Conservation (phyloP, 2,113 vertebrate genomes). For the Hydrolagus affinis region DNA sequence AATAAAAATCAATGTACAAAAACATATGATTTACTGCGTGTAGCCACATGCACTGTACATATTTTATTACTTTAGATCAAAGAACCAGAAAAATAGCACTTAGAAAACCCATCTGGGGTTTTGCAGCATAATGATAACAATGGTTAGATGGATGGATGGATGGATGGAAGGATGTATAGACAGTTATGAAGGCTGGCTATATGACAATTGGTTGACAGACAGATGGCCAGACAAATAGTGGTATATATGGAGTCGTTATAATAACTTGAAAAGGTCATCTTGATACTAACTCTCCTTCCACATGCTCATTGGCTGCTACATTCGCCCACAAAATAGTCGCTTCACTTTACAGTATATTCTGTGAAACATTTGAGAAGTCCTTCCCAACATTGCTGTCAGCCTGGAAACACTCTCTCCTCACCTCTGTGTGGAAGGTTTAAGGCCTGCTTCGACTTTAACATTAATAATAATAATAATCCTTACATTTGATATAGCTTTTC, state of each 20-base stretch:
- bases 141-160: not conserved
- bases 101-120: constrained; percentile 30
- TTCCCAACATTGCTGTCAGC: too few relatives aligned
- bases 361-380: too few relatives aligned
- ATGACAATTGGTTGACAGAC: not conserved
- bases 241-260: not conserved
- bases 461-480: too few relatives aligned
- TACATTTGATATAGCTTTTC: too few relatives aligned
- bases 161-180: not conserved
- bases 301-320: too few relatives aligned
- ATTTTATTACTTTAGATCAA: constrained; percentile 32
- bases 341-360: too few relatives aligned
- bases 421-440: too few relatives aligned
- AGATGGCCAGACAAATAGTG: not conserved
- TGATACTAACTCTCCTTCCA: too few relatives aligned
- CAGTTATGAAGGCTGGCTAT: too few relatives aligned
- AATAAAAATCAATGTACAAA: constrained; percentile 33
- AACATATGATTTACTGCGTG: constrained; percentile 33
- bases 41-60: constrained; percentile 29
- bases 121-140: not conserved
- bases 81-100: constrained; percentile 32
- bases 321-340: too few relatives aligned
- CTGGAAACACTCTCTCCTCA: too few relatives aligned
- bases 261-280: not conserved
- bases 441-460: too few relatives aligned